A percentile compares a stretch with the other conserved stretches of the same genome.
phyloP scores from a whole-genome alignment of 1,140 invertebrate genomes.

The Grapholita molesta region DNA sequence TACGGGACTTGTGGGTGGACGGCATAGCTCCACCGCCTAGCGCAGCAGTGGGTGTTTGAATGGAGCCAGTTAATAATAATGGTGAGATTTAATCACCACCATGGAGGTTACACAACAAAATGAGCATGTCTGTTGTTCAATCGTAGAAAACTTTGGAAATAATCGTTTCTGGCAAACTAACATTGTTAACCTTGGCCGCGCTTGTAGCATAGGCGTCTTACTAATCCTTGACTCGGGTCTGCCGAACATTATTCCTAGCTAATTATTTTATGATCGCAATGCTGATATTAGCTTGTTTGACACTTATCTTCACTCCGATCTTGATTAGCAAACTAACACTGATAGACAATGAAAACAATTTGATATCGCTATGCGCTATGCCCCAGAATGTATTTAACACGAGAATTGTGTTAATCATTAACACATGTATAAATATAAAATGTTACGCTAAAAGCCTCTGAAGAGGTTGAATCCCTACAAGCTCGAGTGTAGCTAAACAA shows the following conservation, averaged over 20 bases:
- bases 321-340: neutral
- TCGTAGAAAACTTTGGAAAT: slow-evolving; percentile 60
- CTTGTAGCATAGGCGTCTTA: slow-evolving; percentile 52
- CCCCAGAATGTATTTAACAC: neutral
- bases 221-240: slow-evolving; percentile 39
- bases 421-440: neutral
- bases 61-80: slow-evolving; percentile 78
- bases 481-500: slow-evolving; percentile 38
- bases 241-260: neutral
- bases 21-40: slow-evolving; percentile 74
- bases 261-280: neutral
- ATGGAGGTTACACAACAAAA: slow-evolving; percentile 73
- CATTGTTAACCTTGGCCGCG: slow-evolving; percentile 38
- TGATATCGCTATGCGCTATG: neutral
- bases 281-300: slow-evolving; percentile 8
- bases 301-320: neutral
- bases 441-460: slow-evolving; percentile 18
- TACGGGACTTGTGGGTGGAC: slow-evolving; percentile 77
- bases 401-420: neutral
- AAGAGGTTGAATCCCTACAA: slow-evolving; percentile 49
- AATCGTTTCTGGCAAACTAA: slow-evolving; percentile 56
- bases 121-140: slow-evolving; percentile 64
- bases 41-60: slow-evolving; percentile 74
- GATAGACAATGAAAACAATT: neutral
- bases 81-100: slow-evolving; percentile 76